Percentiles rank a stretch among this genome's conserved stretches.
phyloP scores from a whole-genome alignment of 2,797 vertebrate genomes.

The Sciurus carolinensis region DNA sequence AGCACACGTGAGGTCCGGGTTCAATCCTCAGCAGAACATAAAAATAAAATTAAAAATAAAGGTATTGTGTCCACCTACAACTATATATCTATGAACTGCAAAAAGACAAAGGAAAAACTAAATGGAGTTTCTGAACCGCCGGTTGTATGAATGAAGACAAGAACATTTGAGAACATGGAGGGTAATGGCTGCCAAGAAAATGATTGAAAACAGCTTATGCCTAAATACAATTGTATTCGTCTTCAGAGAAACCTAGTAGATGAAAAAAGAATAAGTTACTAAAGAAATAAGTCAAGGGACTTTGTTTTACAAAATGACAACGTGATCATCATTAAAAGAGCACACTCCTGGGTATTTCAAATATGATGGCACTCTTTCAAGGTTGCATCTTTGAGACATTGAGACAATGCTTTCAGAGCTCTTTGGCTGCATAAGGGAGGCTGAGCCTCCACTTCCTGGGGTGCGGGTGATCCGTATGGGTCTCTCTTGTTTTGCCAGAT shows the following conservation, averaged over 20 bases:
- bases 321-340: not conserved
- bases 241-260: slow-evolving; percentile 1
- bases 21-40: no score
- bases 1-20: no score
- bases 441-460: not conserved
- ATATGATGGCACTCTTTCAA: not conserved
- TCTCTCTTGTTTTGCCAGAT: not conserved
- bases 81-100: no score
- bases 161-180: not conserved
- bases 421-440: not conserved
- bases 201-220: not conserved
- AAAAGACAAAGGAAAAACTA: not conserved
- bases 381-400: not conserved
- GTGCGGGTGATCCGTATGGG: not conserved
- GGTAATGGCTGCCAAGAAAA: not conserved
- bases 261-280: not conserved
- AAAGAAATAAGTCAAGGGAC: not conserved
- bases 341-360: not conserved
- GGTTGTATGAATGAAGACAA: not conserved
- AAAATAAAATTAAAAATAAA: no score
- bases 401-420: not conserved
- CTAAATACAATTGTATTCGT: not conserved
- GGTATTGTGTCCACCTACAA: no score
- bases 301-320: not conserved
- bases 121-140: not conserved